phyloP scores from a whole-genome alignment of 2,113 vertebrate genomes.

The Pimephales promelas region DNA sequence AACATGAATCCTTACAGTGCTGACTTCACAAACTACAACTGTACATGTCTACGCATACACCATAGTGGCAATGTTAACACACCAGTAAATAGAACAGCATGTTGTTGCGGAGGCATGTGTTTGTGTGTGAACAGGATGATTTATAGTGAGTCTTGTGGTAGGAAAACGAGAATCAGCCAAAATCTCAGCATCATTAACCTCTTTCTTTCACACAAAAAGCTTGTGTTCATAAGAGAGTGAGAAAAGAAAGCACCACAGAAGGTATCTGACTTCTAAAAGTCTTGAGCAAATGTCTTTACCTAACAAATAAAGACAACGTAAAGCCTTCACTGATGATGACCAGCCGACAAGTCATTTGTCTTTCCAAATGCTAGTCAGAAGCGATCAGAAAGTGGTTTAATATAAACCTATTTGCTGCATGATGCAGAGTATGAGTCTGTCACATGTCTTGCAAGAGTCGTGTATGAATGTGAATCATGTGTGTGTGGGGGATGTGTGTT shows the following conservation, averaged over 20 bases:
- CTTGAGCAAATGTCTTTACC: not conserved
- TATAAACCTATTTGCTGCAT: not conserved
- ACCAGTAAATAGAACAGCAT: not conserved
- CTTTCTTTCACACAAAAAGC: not conserved
- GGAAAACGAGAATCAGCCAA: not conserved
- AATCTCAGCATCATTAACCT: conserved; percentile 14
- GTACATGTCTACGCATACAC: not conserved
- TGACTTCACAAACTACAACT: not conserved
- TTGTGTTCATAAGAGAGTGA: not conserved
- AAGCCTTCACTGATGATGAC: not conserved
- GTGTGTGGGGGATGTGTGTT: not conserved
- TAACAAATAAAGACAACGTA: not conserved
- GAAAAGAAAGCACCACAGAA: not conserved
- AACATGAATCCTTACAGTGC: not conserved
- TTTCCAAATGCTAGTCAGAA: not conserved
- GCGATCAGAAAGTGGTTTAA: not conserved
- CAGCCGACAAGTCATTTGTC: not conserved
- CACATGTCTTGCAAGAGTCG: no score
- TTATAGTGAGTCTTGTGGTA: not conserved
- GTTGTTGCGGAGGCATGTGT: not conserved
- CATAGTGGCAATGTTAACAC: not conserved
- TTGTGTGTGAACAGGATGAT: conserved; percentile 2
- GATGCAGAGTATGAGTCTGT: no score
- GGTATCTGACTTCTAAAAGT: not conserved
- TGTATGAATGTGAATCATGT: no score